Conservation (phyloP, 2,888 invertebrate species). For the Sinodicranocentrus sp. region DNA sequence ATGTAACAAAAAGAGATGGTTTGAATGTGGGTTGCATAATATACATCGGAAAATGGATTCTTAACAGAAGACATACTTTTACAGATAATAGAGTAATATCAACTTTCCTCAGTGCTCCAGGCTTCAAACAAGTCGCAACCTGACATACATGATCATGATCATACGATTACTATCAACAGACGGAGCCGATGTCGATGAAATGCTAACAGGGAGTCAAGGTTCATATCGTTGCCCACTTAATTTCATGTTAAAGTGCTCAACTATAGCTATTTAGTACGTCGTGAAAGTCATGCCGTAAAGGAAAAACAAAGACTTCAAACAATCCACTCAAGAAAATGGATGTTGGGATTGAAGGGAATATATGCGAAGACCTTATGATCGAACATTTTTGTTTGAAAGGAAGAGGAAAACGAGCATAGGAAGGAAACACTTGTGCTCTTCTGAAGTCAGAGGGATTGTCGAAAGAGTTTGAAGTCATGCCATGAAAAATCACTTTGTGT, state of each 20-base stretch:
- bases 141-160: background rate
- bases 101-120: no score
- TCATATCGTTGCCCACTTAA: conserved; percentile 8
- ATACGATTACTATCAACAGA: background rate
- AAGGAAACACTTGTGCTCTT: conserved; percentile 41
- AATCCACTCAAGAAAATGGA: conserved; percentile 35
- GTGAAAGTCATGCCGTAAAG: background rate
- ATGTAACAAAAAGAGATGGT: no score
- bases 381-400: background rate
- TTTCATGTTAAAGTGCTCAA: background rate
- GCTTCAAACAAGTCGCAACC: no score
- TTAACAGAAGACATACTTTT: background rate
- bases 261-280: conserved; percentile 28
- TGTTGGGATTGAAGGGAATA: conserved; percentile 14
- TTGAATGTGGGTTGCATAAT: no score
- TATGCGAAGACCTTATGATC: background rate
- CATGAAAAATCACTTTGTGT: conserved; percentile 60
- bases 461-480: conserved; percentile 35
- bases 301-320: conserved; percentile 56
- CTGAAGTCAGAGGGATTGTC: background rate
- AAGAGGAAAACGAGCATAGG: conserved; percentile 13
- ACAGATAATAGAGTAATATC: background rate
- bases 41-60: background rate
- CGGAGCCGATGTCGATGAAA: background rate
- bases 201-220: conserved; percentile 18